A percentile compares a stretch with the other conserved stretches of the same genome.
Conservation (phyloP, 2,113 vertebrate genomes). For the Trematocara marginatum region DNA sequence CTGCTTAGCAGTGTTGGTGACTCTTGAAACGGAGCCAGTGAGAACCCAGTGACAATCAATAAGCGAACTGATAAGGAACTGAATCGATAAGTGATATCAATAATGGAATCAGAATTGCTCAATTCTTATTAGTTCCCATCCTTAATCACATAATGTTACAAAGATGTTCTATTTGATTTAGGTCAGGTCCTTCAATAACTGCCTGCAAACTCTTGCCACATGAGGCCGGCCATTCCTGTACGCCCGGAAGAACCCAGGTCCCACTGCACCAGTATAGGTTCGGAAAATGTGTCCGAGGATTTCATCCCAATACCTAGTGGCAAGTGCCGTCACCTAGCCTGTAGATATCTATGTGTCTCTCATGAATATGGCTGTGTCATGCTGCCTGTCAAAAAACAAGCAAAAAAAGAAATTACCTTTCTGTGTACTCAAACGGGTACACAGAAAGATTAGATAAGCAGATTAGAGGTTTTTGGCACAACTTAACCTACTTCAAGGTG, state of each 20-base stretch:
- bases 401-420: not conserved
- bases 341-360: not conserved
- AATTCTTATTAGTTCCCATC: not conserved
- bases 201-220: not conserved
- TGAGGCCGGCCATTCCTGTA: not conserved
- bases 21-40: not conserved
- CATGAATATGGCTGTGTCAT: not conserved
- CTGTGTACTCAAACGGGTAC: not conserved
- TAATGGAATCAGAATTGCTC: not conserved
- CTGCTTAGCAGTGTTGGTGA: not conserved
- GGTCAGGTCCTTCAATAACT: not conserved
- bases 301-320: not conserved
- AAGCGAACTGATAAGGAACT: not conserved
- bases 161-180: fast-evolving
- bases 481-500: not conserved
- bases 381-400: not conserved
- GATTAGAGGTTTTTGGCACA: not conserved
- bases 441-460: not conserved
- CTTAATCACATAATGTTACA: not conserved
- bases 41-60: not conserved
- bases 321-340: not conserved
- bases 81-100: not conserved
- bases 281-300: fast-evolving
- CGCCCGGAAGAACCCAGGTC: not conserved
- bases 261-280: not conserved